Evolutionary conservation across 1,140 invertebrate species (phyloP).

Genomic region (Zaprionus kolodkinae): DNA sequence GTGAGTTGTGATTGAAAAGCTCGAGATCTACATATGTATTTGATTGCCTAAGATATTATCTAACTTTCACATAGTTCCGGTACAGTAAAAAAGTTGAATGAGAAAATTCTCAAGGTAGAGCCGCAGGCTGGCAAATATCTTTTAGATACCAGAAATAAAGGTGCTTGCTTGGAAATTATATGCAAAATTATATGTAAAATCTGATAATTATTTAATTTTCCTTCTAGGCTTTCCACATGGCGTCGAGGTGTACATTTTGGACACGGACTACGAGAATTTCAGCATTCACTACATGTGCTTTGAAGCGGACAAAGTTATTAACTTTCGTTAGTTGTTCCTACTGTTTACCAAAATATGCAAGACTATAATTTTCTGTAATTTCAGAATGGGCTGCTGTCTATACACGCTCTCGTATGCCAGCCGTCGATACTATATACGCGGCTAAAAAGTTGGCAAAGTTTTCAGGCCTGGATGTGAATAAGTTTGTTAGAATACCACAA

Average conservation of each 20-base stretch:
- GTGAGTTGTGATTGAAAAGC: not conserved
- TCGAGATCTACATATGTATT: conserved; percentile 5
- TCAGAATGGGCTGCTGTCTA: conserved; percentile 43
- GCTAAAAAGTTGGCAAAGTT: conserved; percentile 6
- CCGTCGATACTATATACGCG: not conserved
- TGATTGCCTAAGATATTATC: not conserved
- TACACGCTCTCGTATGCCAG: conserved; percentile 16
- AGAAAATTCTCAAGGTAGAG: not conserved
- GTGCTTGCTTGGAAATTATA: conserved; percentile 10
- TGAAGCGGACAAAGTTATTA: conserved; percentile 8
- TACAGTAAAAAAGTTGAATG: not conserved
- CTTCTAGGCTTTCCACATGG: conserved; percentile 26
- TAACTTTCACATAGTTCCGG: conserved; percentile 12
- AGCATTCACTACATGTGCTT: conserved; percentile 52
- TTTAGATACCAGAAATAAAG: not conserved
- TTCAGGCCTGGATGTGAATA: not conserved
- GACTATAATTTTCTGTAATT: not conserved
- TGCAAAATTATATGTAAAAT: not conserved
- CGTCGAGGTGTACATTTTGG: conserved; percentile 41
- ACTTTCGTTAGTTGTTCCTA: conserved; percentile 36
- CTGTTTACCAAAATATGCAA: not conserved
- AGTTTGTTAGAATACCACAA: conserved; percentile 29
- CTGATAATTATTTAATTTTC: not conserved
- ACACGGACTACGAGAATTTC: conserved; percentile 51
- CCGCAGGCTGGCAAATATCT: not conserved